Evolutionary conservation across 2,113 vertebrate genomes (phyloP).

Genomic region (Forbesichthys agassizii): DNA sequence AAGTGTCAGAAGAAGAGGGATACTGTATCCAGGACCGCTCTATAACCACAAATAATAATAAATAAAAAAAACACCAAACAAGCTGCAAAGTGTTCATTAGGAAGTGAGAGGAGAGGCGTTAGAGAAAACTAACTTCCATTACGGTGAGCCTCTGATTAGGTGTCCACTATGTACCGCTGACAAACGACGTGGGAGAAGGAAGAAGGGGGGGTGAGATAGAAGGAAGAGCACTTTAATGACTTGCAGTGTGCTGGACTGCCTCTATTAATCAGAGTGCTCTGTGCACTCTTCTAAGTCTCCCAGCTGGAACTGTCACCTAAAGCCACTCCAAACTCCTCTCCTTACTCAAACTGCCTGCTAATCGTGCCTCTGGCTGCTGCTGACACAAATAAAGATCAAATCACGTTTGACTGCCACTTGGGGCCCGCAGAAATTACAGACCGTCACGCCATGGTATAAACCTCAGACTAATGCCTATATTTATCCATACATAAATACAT

Average conservation of each 20-base stretch:
- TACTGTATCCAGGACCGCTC: constrained; percentile 20
- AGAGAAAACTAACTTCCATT: constrained; percentile 63
- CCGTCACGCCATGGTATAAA: no score
- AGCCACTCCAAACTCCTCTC: constrained; percentile 40
- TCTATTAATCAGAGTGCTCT: constrained; percentile 75
- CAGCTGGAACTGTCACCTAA: constrained; percentile 54
- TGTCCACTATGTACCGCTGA: constrained; percentile 65
- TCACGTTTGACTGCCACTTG: neutral
- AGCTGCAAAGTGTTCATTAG: constrained; percentile 61
- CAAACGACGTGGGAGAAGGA: constrained; percentile 55
- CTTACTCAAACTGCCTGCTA: constrained; percentile 17
- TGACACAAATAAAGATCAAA: constrained; percentile 21
- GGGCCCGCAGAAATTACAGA: no score
- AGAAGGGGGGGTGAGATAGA: constrained; percentile 14
- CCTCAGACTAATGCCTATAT: no score
- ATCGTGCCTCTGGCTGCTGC: constrained; percentile 17
- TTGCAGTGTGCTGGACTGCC: constrained; percentile 66
- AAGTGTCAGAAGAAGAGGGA: neutral
- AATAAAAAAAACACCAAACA: constrained; percentile 50
- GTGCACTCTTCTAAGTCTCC: constrained; percentile 53
- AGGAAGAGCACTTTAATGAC: constrained; percentile 73
- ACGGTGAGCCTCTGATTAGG: constrained; percentile 66
- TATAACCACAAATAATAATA: constrained; percentile 37
- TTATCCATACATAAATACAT: no score
- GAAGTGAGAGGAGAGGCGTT: constrained; percentile 51